These are phyloP conservation scores for Drosophila suboccidentalis DNA, from an alignment of 2,888 invertebrate species.

Conservation along the genomic window DNA sequence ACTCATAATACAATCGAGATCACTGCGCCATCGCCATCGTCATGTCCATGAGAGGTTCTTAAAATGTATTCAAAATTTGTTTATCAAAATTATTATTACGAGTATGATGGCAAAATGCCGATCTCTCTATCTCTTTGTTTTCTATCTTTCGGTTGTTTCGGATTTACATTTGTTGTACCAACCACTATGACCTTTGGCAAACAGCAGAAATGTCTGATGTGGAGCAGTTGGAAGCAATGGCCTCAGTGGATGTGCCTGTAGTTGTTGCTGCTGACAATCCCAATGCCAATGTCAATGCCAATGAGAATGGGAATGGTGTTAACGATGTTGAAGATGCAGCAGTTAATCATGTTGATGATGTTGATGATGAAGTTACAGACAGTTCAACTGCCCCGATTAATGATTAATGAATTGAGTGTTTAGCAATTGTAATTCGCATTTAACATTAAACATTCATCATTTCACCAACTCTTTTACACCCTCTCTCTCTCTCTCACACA, in stretches of 20 bases:
- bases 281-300: conserved; percentile 40
- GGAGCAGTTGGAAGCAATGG: conserved; percentile 55
- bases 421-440: conserved; percentile 57
- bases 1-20: conserved; percentile 27
- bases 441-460: conserved; percentile 30
- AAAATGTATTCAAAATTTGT: conserved; percentile 58
- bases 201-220: conserved; percentile 52
- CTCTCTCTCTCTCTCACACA: conserved; percentile 29
- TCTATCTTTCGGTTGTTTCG: conserved; percentile 59
- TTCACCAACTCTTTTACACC: conserved; percentile 33
- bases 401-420: conserved; percentile 38
- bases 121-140: conserved; percentile 62
- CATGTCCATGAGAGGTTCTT: conserved; percentile 39
- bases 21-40: conserved; percentile 49
- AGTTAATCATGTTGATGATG: conserved; percentile 34
- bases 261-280: conserved; percentile 49
- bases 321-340: conserved; percentile 42
- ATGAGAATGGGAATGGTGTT: conserved; percentile 36
- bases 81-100: conserved; percentile 58
- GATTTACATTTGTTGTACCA: conserved; percentile 53
- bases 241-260: conserved; percentile 57
- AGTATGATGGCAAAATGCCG: conserved; percentile 43
- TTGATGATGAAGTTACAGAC: conserved; percentile 38
- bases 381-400: conserved; percentile 45
- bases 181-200: conserved; percentile 48